Evolutionary conservation across 2,888 invertebrate species (phyloP).

Genomic region (Diadromus collaris): DNA sequence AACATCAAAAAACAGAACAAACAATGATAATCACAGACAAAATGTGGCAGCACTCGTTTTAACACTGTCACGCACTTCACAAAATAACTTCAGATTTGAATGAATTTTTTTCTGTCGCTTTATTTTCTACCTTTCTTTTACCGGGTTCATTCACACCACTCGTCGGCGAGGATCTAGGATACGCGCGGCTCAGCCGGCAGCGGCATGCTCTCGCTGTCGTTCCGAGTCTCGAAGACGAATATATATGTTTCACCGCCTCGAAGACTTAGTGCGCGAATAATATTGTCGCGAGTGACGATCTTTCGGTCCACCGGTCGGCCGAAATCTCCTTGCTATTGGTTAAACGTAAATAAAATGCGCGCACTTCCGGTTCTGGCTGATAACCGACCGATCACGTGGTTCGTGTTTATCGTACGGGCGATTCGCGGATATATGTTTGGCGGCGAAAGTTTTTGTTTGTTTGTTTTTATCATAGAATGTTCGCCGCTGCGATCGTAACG

Average conservation of each 20-base stretch:
- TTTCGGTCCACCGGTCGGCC: not conserved
- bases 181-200: not conserved
- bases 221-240: not conserved
- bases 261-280: not conserved
- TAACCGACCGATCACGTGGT: not conserved
- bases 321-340: not conserved
- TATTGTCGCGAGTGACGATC: not conserved
- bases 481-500: not conserved
- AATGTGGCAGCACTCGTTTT: not conserved
- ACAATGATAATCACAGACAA: not conserved
- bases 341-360: slow-evolving; percentile 5
- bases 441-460: slow-evolving; percentile 6
- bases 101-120: not conserved
- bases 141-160: not conserved
- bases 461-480: slow-evolving; percentile 8
- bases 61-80: slow-evolving; percentile 30
- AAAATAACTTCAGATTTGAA: not conserved
- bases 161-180: not conserved
- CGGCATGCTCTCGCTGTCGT: not conserved
- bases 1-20: not conserved
- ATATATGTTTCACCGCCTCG: slow-evolving; percentile 25
- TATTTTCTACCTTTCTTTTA: not conserved
- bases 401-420: not conserved
- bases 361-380: not conserved
- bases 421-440: not conserved